phyloP scores from a whole-genome alignment of 2,113 vertebrate genomes.

The Gallinago jamesoni region DNA sequence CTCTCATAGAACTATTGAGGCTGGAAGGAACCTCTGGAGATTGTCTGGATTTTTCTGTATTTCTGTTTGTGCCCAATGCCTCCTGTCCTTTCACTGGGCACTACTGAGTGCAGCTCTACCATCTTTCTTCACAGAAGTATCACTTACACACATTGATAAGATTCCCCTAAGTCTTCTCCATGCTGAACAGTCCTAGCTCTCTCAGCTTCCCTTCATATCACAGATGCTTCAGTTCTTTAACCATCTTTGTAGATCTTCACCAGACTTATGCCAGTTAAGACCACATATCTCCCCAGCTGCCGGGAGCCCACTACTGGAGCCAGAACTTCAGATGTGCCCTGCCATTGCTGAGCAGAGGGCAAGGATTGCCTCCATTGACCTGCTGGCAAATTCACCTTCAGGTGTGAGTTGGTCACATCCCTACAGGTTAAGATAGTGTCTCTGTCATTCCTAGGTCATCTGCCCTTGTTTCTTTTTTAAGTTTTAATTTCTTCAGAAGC shows the following conservation, averaged over 20 bases:
- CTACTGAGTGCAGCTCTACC: background rate
- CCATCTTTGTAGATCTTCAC: background rate
- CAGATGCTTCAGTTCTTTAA: background rate
- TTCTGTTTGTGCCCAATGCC: background rate
- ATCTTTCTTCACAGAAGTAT: background rate
- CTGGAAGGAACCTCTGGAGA: background rate
- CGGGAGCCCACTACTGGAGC: background rate
- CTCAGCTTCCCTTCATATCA: background rate
- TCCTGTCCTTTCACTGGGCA: background rate
- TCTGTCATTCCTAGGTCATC: background rate
- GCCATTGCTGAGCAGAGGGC: background rate
- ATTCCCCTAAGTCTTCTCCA: background rate
- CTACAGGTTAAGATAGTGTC: background rate
- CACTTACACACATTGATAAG: fast-evolving
- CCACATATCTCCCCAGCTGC: background rate
- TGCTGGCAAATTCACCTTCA: background rate
- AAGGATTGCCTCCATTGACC: background rate
- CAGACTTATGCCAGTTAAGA: background rate
- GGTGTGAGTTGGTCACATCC: background rate
- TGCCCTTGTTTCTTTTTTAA: background rate
- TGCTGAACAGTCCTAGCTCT: background rate
- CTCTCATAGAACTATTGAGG: background rate
- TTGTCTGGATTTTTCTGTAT: background rate
- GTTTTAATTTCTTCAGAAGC: background rate
- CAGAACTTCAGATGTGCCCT: fast-evolving